Evolutionary conservation across 30 jellyfish, hydroid and myxozoan species (phyloP).

Genomic region (Nemopilema nomurai): DNA sequence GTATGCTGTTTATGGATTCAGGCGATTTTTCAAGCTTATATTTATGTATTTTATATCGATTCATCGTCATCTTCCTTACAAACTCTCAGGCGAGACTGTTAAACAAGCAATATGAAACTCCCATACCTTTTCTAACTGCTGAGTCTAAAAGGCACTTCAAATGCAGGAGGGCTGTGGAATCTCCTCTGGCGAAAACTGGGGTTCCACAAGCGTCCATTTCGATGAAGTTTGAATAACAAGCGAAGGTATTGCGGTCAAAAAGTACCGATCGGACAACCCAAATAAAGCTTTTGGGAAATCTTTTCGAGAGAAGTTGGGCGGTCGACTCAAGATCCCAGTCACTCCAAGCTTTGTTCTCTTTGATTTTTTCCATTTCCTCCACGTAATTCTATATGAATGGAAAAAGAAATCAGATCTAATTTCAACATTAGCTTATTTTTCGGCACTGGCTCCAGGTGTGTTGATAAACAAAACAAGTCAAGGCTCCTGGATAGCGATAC

Average conservation of each 20-base stretch:
- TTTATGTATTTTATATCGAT: no score
- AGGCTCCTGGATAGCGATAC: no score
- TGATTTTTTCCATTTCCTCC: slow-evolving; percentile 68
- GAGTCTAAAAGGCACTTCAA: slow-evolving; percentile 46
- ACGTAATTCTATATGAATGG: slow-evolving; percentile 54
- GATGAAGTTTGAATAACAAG: slow-evolving; percentile 72
- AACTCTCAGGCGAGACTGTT: no score
- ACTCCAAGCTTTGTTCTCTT: slow-evolving; percentile 80
- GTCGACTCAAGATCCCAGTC: slow-evolving; percentile 83
- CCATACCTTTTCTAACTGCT: slow-evolving; percentile 59
- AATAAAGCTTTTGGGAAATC: slow-evolving; percentile 58
- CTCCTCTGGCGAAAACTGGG: slow-evolving; percentile 60
- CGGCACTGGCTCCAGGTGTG: no score
- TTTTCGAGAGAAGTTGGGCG: slow-evolving; percentile 50
- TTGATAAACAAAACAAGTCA: no score
- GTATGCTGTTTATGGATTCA: no score
- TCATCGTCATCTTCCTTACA: no score
- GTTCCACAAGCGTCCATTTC: slow-evolving; percentile 82
- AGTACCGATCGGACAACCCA: slow-evolving; percentile 65
- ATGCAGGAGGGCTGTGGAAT: slow-evolving; percentile 62
- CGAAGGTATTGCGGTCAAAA: slow-evolving; percentile 67
- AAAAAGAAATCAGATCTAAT: neutral
- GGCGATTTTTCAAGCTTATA: no score
- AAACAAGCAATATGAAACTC: no score
- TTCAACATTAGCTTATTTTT: no score